These are phyloP conservation scores for Herpailurus yagouaroundi DNA, from an alignment of 2,113 vertebrate genomes.

Conservation along the genomic window DNA sequence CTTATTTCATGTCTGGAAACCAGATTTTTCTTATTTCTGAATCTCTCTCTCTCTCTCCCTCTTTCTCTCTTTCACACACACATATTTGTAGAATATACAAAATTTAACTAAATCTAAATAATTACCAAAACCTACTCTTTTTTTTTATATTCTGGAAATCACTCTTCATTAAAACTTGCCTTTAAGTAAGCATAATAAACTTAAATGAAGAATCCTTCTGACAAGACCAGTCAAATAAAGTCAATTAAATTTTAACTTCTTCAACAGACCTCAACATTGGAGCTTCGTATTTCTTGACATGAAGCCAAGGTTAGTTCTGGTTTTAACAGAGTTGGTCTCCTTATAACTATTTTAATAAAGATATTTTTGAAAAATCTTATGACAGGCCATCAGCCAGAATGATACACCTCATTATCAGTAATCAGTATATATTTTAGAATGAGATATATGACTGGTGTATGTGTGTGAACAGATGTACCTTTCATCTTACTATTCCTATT, in stretches of 20 bases:
- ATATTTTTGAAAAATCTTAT: conserved; percentile 46
- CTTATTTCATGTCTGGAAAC: neutral
- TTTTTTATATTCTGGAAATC: neutral
- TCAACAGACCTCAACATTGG: neutral
- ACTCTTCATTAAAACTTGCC: neutral
- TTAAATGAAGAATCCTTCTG: neutral
- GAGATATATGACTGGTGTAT: neutral
- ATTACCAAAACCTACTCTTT: neutral
- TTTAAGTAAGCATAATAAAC: neutral
- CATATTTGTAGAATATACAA: neutral
- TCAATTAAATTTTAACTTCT: conserved; percentile 24
- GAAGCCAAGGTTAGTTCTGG: neutral
- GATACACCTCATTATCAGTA: neutral
- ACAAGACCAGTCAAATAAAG: neutral
- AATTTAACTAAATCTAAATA: neutral
- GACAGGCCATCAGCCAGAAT: neutral
- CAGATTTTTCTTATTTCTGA: conserved; percentile 22
- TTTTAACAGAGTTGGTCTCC: conserved; percentile 7
- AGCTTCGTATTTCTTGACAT: conserved; percentile 12
- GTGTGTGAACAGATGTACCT: neutral
- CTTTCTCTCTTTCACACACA: neutral
- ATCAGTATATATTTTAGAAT: conserved; percentile 33
- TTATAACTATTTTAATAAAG: conserved; percentile 21
- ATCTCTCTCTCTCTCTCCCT: neutral
- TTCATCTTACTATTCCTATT: neutral